Percentiles rank a stretch among this genome's conserved stretches.
These are phyloP conservation scores for Vombatus ursinus DNA, from an alignment of 2,113 vertebrate genomes.

Conservation along the genomic window DNA sequence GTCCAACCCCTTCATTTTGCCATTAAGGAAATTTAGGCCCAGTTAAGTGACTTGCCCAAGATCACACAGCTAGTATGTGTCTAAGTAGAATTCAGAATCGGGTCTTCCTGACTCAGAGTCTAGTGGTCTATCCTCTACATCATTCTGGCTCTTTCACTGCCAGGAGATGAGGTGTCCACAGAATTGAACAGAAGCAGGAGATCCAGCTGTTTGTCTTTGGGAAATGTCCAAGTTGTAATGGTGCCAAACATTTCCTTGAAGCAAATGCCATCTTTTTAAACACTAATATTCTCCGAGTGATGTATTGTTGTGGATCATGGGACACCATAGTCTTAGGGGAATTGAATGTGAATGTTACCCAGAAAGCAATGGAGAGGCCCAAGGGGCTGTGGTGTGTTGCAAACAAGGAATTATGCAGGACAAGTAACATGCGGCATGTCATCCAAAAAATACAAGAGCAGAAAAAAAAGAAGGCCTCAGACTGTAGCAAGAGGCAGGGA, in stretches of 20 bases:
- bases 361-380: neutral
- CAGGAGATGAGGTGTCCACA: neutral
- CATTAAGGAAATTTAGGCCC: neutral
- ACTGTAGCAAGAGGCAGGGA: neutral
- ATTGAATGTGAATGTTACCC: neutral
- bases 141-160: neutral
- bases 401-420: neutral
- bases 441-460: neutral
- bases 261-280: neutral
- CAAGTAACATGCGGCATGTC: neutral
- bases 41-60: neutral
- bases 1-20: neutral
- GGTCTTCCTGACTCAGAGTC: neutral
- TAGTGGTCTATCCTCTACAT: neutral
- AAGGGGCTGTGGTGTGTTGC: neutral
- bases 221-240: neutral
- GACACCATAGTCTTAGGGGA: neutral
- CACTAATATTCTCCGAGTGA: neutral
- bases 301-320: neutral
- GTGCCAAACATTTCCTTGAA: neutral
- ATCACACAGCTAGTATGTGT: neutral
- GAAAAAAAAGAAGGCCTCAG: neutral
- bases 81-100: neutral
- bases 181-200: neutral
- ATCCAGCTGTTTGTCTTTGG: neutral